A percentile compares a stretch with the other conserved stretches of the same genome.
These are phyloP conservation scores for Scomber colias DNA, from an alignment of 2,113 vertebrate genomes.

Conservation along the genomic window DNA sequence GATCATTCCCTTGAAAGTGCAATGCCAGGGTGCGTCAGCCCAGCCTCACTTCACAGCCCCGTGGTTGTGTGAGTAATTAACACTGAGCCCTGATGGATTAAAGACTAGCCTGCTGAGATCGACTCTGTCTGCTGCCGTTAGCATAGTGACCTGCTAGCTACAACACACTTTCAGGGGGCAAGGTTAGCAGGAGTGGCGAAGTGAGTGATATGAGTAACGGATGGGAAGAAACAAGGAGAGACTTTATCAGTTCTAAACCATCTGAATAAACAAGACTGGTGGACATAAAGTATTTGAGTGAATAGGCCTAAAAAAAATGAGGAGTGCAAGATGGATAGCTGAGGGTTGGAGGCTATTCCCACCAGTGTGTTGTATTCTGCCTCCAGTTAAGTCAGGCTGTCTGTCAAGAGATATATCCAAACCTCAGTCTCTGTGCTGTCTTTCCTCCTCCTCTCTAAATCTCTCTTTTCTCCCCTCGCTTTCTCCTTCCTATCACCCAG, in stretches of 20 bases:
- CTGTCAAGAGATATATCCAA: slow-evolving; percentile 53
- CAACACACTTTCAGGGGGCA: slow-evolving; percentile 36
- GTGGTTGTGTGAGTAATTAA: slow-evolving; percentile 73
- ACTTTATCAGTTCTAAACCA: slow-evolving; percentile 16
- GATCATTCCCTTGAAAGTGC: slow-evolving; percentile 32
- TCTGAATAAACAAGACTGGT: slow-evolving; percentile 30
- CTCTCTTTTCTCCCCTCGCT: slow-evolving; percentile 25
- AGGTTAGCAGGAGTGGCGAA: slow-evolving; percentile 9
- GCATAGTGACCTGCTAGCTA: slow-evolving; percentile 46
- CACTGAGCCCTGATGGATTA: slow-evolving; percentile 70
- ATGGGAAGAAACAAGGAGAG: slow-evolving; percentile 4
- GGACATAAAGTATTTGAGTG: slow-evolving; percentile 12
- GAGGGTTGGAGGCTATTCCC: slow-evolving; percentile 51
- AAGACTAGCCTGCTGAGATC: slow-evolving; percentile 58
- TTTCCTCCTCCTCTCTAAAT: slow-evolving; percentile 49
- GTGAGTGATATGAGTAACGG: slow-evolving; percentile 21
- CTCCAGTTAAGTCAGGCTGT: slow-evolving; percentile 38
- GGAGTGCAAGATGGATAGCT: slow-evolving; percentile 40
- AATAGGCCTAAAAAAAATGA: slow-evolving; percentile 22
- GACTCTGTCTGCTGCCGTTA: slow-evolving; percentile 51
- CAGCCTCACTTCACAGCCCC: slow-evolving; percentile 40
- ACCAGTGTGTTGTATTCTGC: slow-evolving; percentile 29
- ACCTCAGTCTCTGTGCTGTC: slow-evolving; percentile 27
- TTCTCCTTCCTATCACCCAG: slow-evolving; percentile 56
- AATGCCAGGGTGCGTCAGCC: slow-evolving; percentile 35